A percentile compares a stretch with the other conserved stretches of the same genome.
phyloP scores from a whole-genome alignment of 2,888 invertebrate genomes.

The Liopterus haemorrhoidalis region DNA sequence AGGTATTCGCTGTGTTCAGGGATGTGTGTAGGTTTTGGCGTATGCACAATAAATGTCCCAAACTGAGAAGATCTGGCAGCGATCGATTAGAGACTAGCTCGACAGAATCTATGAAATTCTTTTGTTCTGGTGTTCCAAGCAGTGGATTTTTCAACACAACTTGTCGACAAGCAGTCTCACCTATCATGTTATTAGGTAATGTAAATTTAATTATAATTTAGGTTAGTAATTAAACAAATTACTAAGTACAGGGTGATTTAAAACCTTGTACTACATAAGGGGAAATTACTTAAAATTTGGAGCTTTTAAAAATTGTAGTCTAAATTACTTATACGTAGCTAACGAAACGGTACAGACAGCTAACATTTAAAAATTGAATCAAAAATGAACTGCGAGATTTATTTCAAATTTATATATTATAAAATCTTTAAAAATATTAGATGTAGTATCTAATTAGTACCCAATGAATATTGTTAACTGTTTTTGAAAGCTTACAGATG shows the following conservation, averaged over 20 bases:
- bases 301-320: too few species aligned
- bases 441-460: too few species aligned
- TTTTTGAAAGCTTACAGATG: too few species aligned
- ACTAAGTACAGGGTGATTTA: neutral
- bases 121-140: conserved; percentile 42
- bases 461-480: too few species aligned
- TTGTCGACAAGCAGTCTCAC: conserved; percentile 32
- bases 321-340: too few species aligned
- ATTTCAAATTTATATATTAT: too few species aligned
- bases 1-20: conserved; percentile 72
- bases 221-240: conserved; percentile 11
- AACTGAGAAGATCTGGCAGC: conserved; percentile 55
- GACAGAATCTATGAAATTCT: conserved; percentile 47
- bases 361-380: too few species aligned
- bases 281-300: conserved; percentile 22
- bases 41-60: conserved; percentile 63
- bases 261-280: conserved; percentile 43
- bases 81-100: conserved; percentile 52
- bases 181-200: conserved; percentile 42
- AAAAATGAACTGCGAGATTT: too few species aligned
- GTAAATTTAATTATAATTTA: conserved; percentile 7
- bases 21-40: conserved; percentile 71
- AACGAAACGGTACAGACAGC: too few species aligned
- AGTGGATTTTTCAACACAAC: conserved; percentile 33
- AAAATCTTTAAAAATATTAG: too few species aligned